Percentiles rank a stretch among this genome's conserved stretches.
These are phyloP conservation scores for Tragulus kanchil DNA, from an alignment of 2,113 vertebrate species.

Conservation along the genomic window DNA sequence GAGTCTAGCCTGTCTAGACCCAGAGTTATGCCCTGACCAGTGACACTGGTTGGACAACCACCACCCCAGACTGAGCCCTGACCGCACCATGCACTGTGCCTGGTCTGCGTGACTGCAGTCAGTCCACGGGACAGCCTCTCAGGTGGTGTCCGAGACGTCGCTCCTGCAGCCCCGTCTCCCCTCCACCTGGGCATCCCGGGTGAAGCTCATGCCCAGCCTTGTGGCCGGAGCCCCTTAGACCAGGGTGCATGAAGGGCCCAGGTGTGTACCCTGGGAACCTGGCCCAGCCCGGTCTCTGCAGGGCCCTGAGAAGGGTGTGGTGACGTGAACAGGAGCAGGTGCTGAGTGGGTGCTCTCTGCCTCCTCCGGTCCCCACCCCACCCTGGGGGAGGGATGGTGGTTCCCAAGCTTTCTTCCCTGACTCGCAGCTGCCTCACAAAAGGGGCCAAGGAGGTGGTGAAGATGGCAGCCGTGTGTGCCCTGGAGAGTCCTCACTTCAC, in stretches of 20 bases:
- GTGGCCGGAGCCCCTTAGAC: neutral
- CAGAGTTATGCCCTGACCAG: neutral
- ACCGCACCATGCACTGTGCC: fast-evolving
- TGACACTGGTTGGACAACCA: fast-evolving
- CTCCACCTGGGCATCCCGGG: neutral
- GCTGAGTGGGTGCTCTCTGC: fast-evolving
- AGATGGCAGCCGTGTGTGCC: neutral
- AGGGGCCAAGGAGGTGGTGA: neutral
- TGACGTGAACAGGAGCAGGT: fast-evolving
- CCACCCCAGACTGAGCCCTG: fast-evolving
- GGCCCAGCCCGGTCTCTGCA: neutral
- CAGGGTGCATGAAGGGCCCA: neutral
- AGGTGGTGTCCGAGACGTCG: neutral
- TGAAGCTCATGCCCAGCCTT: neutral
- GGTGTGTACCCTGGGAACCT: too few species aligned
- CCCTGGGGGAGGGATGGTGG: neutral
- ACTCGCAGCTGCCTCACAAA: neutral
- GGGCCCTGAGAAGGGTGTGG: neutral
- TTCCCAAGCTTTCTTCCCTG: neutral
- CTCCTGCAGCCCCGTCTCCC: too few species aligned
- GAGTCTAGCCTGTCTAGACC: too few species aligned
- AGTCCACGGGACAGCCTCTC: too few species aligned
- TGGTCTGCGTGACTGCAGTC: fast-evolving
- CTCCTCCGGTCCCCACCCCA: neutral
- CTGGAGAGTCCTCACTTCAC: fast-evolving